Evolutionary conservation across 2,888 invertebrate genomes (phyloP).

Genomic region (Hydroisotoma schaefferi): DNA sequence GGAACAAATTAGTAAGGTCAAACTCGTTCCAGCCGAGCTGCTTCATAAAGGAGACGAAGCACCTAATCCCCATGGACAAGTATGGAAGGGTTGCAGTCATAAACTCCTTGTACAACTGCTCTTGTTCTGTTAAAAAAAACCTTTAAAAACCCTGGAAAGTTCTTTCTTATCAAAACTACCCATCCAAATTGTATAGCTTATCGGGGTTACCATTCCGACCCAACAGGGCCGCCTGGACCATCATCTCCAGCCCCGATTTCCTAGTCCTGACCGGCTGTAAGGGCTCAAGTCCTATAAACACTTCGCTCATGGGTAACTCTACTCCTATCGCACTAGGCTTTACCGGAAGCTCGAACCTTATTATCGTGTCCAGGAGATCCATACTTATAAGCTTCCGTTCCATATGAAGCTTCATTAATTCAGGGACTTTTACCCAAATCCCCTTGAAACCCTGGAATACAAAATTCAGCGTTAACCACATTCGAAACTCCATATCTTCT

Average conservation of each 20-base stretch:
- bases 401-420: slow-evolving; percentile 15
- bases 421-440: slow-evolving; percentile 23
- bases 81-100: slow-evolving; percentile 59
- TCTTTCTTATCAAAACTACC: background rate
- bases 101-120: slow-evolving; percentile 60
- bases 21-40: slow-evolving; percentile 59
- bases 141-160: background rate
- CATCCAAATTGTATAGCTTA: background rate
- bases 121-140: slow-evolving; percentile 57
- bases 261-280: slow-evolving; percentile 19
- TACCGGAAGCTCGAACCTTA: slow-evolving; percentile 20
- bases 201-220: slow-evolving; percentile 28
- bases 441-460: slow-evolving; percentile 20
- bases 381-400: slow-evolving; percentile 29
- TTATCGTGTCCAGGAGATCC: slow-evolving; percentile 37
- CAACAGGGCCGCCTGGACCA: slow-evolving; percentile 40
- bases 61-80: slow-evolving; percentile 58
- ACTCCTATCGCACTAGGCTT: slow-evolving; percentile 27
- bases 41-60: slow-evolving; percentile 59
- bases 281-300: slow-evolving; percentile 29
- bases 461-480: background rate
- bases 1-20: slow-evolving; percentile 16
- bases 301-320: slow-evolving; percentile 27
- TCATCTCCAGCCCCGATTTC: slow-evolving; percentile 37
- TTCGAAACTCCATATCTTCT: background rate